Evolutionary conservation across 2,797 vertebrate genomes (phyloP).

Genomic region (Enteromius mattozi): DNA sequence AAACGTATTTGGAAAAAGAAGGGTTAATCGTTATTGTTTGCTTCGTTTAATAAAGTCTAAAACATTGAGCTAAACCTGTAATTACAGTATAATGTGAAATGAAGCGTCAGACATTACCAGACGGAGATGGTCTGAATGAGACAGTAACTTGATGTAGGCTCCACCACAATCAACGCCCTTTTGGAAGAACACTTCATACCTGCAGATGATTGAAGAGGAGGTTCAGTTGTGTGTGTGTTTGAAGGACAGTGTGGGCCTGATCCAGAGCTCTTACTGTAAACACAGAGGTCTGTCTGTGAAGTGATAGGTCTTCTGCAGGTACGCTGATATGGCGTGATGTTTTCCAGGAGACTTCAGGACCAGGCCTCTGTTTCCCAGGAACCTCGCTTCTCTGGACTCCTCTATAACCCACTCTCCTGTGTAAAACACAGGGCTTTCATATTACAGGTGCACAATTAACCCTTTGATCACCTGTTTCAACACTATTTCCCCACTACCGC

Average conservation of each 20-base stretch:
- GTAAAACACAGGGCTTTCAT: neutral
- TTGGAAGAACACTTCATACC: constrained; percentile 69
- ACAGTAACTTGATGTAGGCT: constrained; percentile 69
- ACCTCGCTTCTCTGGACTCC: constrained; percentile 48
- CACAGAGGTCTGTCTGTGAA: constrained; percentile 62
- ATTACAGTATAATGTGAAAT: neutral
- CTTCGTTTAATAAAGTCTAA: neutral
- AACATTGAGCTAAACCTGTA: neutral
- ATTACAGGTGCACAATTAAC: neutral
- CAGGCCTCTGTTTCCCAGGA: constrained; percentile 64
- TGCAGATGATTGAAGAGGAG: constrained; percentile 35
- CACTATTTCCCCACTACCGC: neutral
- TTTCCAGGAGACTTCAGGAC: constrained; percentile 67
- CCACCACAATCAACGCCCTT: constrained; percentile 66
- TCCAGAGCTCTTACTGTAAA: constrained; percentile 64
- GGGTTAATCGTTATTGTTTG: neutral
- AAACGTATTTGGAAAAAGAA: too few relatives aligned
- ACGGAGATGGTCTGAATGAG: constrained; percentile 59
- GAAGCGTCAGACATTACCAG: constrained; percentile 59
- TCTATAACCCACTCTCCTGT: constrained; percentile 66
- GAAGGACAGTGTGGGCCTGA: neutral
- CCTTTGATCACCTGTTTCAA: neutral
- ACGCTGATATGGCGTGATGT: constrained; percentile 66
- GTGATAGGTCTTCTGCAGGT: constrained; percentile 55
- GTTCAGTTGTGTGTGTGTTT: neutral